Evolutionary conservation across 2,113 vertebrate genomes (phyloP).

Genomic region (Seriola dumerili): DNA sequence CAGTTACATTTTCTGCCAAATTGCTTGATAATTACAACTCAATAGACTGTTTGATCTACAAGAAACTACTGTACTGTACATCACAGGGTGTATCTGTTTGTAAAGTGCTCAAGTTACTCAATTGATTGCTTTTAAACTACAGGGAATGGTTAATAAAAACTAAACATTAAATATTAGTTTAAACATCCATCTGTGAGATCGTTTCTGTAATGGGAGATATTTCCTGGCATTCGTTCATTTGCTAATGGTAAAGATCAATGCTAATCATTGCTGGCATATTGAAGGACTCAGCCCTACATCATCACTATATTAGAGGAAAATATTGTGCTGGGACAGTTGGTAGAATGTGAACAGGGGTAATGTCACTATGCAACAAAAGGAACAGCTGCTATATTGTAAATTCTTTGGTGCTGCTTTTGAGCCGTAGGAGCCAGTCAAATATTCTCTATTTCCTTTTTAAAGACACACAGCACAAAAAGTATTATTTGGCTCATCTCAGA

Average conservation of each 20-base stretch:
- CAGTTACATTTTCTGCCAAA: neutral
- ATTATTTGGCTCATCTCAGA: neutral
- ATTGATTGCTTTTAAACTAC: neutral
- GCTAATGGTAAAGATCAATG: constrained; percentile 53
- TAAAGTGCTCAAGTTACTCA: neutral
- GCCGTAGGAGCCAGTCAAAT: neutral
- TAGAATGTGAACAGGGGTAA: constrained; percentile 11
- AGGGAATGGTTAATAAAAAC: constrained; percentile 1
- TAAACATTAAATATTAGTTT: neutral
- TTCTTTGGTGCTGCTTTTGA: neutral
- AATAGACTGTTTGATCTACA: neutral
- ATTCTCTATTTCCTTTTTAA: neutral
- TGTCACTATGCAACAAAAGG: neutral
- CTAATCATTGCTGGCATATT: constrained; percentile 38
- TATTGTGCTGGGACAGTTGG: constrained; percentile 17
- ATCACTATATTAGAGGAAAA: constrained; percentile 35
- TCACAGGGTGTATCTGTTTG: neutral
- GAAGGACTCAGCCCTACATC: constrained; percentile 25
- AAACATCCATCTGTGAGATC: neutral
- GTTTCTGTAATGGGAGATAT: constrained; percentile 20
- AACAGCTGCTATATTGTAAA: neutral
- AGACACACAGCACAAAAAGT: too few relatives aligned
- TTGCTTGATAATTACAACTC: neutral
- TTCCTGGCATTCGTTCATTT: constrained; percentile 24
- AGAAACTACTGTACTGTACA: neutral